Evolutionary conservation across 2,888 invertebrate species (phyloP).

Genomic region (Ochlodes sylvanus): DNA sequence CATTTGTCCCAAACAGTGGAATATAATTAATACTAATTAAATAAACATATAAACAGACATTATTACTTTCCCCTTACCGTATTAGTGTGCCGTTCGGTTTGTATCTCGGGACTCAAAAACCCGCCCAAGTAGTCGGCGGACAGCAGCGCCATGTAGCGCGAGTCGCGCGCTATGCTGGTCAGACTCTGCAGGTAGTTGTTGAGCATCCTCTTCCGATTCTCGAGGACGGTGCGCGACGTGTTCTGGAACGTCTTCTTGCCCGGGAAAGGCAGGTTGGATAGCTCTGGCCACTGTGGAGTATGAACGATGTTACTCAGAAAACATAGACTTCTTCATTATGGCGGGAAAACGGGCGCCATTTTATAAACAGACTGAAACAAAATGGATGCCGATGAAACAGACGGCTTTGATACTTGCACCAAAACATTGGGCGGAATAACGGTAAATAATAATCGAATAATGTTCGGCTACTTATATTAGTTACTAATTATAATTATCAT

Average conservation of each 20-base stretch:
- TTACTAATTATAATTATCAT: too few relatives aligned
- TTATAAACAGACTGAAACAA: too few relatives aligned
- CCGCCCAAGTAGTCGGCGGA: constrained; percentile 75
- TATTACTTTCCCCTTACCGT: constrained; percentile 51
- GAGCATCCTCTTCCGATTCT: constrained; percentile 92
- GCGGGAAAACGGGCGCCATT: too few relatives aligned
- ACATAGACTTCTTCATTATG: too few relatives aligned
- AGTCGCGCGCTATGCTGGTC: constrained; percentile 65
- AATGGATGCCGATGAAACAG: too few relatives aligned
- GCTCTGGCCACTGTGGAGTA: constrained; percentile 88
- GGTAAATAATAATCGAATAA: too few relatives aligned
- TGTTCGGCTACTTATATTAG: too few relatives aligned
- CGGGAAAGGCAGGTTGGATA: constrained; percentile 92
- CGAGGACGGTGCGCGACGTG: constrained; percentile 93
- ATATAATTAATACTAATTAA: too few relatives aligned
- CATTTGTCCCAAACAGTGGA: too few relatives aligned
- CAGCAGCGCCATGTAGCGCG: constrained; percentile 70
- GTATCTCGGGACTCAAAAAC: constrained; percentile 76
- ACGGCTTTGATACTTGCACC: too few relatives aligned
- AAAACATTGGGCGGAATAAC: too few relatives aligned
- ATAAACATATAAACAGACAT: background rate
- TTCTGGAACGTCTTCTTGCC: constrained; percentile 98
- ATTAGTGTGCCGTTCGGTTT: constrained; percentile 73
- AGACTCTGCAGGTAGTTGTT: constrained; percentile 92
- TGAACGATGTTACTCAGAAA: constrained; percentile 43